phyloP scores from a whole-genome alignment of 2,113 vertebrate genomes.

The Mustelus asterias region DNA sequence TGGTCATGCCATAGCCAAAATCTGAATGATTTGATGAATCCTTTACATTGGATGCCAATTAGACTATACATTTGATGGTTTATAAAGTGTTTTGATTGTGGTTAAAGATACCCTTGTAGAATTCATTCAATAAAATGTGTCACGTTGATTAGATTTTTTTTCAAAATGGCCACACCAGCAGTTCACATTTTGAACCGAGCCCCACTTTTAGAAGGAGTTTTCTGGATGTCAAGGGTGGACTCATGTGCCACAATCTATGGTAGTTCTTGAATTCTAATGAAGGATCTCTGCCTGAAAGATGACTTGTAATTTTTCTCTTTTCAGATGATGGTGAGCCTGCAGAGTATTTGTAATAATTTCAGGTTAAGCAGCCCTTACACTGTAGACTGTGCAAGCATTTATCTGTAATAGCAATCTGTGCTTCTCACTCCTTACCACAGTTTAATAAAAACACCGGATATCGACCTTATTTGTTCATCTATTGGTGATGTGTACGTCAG shows the following conservation, averaged over 20 bases:
- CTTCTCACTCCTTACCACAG: background rate
- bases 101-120: background rate
- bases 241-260: background rate
- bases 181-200: background rate
- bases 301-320: background rate
- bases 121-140: background rate
- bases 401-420: too few species aligned
- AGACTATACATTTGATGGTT: background rate
- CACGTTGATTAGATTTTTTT: background rate
- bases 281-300: background rate
- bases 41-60: background rate
- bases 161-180: background rate
- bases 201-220: background rate
- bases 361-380: background rate
- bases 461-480: background rate
- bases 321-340: background rate
- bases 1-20: background rate
- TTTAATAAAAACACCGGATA: background rate
- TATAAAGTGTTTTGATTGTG: background rate
- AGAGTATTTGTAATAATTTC: background rate
- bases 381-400: too few species aligned
- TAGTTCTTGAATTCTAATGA: background rate
- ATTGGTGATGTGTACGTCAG: background rate
- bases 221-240: background rate
- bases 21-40: background rate